phyloP scores from a whole-genome alignment of 2,888 invertebrate genomes.

The Eretmocerus hayati region DNA sequence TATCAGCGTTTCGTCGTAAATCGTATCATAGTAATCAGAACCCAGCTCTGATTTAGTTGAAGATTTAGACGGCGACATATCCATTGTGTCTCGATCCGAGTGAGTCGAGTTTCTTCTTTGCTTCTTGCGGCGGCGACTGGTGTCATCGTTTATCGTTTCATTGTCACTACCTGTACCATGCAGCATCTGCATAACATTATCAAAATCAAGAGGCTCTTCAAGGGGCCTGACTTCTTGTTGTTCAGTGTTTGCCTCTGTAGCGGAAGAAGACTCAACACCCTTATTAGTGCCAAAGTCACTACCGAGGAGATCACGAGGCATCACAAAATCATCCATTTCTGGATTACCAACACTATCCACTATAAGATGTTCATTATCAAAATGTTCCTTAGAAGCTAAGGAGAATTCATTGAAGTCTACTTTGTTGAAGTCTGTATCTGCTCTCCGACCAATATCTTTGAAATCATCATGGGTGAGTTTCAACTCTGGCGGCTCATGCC shows the following conservation, averaged over 20 bases:
- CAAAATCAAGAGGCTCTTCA: constrained; percentile 15
- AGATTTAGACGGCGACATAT: constrained; percentile 1
- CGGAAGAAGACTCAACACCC: constrained; percentile 1
- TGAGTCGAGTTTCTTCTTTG: constrained; percentile 2
- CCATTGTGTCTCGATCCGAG: neutral
- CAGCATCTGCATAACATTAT: constrained; percentile 18
- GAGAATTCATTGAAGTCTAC: constrained; percentile 21
- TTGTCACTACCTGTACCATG: neutral
- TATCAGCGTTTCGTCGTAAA: neutral
- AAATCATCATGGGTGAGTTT: constrained; percentile 35
- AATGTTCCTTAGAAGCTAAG: constrained; percentile 7
- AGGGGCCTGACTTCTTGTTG: neutral
- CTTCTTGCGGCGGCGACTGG: constrained; percentile 3
- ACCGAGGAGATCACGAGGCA: constrained; percentile 9
- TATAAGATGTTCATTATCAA: constrained; percentile 10
- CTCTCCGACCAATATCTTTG: constrained; percentile 35
- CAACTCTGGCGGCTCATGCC: constrained; percentile 35
- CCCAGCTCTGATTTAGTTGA: constrained; percentile 1
- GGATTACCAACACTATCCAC: constrained; percentile 19
- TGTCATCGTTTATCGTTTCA: neutral
- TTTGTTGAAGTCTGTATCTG: constrained; percentile 28
- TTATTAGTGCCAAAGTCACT: too few species aligned
- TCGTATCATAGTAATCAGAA: constrained; percentile 5
- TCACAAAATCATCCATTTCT: constrained; percentile 18
- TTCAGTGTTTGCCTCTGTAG: neutral